phyloP scores from a whole-genome alignment of 2,888 invertebrate genomes.

The Epistrophella euchroma region DNA sequence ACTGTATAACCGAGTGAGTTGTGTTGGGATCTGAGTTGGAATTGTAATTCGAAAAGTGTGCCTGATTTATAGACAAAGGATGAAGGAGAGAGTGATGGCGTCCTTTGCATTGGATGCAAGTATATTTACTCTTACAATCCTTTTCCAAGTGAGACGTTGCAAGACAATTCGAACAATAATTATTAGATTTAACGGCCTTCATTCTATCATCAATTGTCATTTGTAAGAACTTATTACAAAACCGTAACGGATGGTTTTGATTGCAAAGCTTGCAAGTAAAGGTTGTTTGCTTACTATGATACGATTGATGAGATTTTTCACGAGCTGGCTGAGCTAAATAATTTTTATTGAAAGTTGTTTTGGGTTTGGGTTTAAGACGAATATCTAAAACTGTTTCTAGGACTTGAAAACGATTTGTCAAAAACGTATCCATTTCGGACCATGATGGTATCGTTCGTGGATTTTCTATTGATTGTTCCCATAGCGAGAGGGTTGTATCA shows the following conservation, averaged over 20 bases:
- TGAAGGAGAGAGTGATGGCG: constrained; percentile 39
- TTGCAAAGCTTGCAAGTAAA: constrained; percentile 23
- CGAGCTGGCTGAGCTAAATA: no score
- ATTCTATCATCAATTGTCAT: constrained; percentile 18
- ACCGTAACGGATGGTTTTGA: constrained; percentile 1
- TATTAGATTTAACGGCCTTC: background rate
- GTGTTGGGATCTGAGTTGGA: no score
- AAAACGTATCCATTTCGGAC: no score
- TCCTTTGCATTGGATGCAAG: constrained; percentile 18
- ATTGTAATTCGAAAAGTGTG: constrained; percentile 3
- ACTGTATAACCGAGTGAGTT: no score
- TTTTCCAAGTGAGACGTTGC: constrained; percentile 7
- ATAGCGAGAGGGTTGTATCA: no score
- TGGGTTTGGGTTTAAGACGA: no score
- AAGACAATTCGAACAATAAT: constrained; percentile 29
- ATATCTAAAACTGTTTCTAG: no score
- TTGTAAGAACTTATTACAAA: constrained; percentile 22
- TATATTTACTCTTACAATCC: constrained; percentile 33
- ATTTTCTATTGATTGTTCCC: no score
- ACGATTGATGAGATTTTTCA: background rate
- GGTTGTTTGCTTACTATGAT: no score
- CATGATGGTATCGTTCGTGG: no score
- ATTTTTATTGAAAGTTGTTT: no score
- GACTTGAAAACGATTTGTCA: no score
- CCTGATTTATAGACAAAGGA: background rate